Percentiles rank a stretch among this genome's conserved stretches.
Evolutionary conservation across 2,888 invertebrate genomes (phyloP).

Genomic region (Melieria omissa): DNA sequence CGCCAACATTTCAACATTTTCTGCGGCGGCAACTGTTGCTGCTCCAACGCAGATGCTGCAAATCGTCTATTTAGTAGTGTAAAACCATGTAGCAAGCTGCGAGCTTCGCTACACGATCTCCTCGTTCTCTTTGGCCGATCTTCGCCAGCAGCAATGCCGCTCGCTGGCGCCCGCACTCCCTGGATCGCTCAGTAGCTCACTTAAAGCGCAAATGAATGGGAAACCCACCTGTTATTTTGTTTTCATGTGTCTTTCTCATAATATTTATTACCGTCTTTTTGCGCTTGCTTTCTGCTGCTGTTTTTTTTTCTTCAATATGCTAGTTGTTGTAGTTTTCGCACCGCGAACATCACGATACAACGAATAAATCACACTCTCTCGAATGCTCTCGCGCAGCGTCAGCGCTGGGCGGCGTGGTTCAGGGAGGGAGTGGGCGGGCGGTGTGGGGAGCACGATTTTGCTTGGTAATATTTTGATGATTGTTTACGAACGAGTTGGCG

Average conservation of each 20-base stretch:
- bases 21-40: not conserved
- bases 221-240: conserved; percentile 13
- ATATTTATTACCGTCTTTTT: not conserved
- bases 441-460: no score
- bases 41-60: not conserved
- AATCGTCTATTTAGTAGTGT: no score
- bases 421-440: no score
- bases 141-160: not conserved
- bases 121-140: not conserved
- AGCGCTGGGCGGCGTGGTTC: no score
- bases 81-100: no score
- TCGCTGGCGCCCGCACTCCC: not conserved
- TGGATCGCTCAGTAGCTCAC: not conserved
- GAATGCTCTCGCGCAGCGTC: no score
- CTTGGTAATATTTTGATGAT: no score
- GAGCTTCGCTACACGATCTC: not conserved
- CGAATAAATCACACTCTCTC: no score
- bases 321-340: no score
- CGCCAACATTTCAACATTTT: not conserved
- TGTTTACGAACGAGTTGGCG: no score
- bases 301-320: no score
- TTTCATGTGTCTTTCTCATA: not conserved
- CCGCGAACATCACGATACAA: no score
- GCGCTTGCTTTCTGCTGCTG: not conserved
- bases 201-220: not conserved